A percentile compares a stretch with the other conserved stretches of the same genome.
phyloP scores from a whole-genome alignment of 2,113 vertebrate species.

The Sprattus sprattus region DNA sequence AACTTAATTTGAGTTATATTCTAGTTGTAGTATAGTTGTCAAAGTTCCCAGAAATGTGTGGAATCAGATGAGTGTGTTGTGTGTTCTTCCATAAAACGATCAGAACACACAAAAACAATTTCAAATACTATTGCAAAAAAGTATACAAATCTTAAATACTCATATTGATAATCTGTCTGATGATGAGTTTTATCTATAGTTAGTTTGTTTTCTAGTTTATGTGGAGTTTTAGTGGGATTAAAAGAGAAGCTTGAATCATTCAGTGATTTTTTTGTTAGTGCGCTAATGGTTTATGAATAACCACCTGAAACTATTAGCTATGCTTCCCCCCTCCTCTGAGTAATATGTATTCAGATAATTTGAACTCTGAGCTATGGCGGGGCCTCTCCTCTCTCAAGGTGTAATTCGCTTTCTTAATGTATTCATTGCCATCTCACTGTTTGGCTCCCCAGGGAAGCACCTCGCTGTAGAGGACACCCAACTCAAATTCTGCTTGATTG shows the following conservation, averaged over 20 bases:
- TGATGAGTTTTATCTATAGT: no score
- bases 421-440: neutral
- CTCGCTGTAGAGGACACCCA: neutral
- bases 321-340: neutral
- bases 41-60: no score
- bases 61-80: no score
- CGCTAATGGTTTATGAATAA: neutral
- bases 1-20: no score
- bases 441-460: neutral
- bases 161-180: no score
- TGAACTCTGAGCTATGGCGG: neutral
- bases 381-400: neutral
- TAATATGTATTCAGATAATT: conserved; percentile 3
- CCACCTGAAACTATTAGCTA: neutral
- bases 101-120: no score
- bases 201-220: no score
- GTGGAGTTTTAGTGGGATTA: no score
- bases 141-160: no score
- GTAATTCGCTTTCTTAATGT: neutral
- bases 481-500: neutral
- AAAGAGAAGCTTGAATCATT: neutral
- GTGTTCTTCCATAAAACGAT: no score
- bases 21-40: no score
- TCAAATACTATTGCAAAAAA: no score
- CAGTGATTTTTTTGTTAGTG: neutral